Evolutionary conservation across 1,140 invertebrate genomes (phyloP).

Genomic region (Trichonephila inaurata): DNA sequence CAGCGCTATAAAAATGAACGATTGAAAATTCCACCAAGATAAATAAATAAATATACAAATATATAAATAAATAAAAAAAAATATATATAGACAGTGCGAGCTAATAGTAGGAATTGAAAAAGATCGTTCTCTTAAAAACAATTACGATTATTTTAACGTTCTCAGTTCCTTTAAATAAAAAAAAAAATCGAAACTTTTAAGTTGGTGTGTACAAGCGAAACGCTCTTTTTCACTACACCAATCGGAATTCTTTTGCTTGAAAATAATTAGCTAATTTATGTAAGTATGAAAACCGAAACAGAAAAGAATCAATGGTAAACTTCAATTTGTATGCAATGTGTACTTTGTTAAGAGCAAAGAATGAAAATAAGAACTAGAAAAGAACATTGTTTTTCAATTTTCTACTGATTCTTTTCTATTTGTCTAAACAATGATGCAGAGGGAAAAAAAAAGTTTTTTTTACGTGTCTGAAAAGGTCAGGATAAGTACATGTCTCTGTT

Average conservation of each 20-base stretch:
- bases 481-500: background rate
- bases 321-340: background rate
- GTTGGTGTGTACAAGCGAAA: too few relatives aligned
- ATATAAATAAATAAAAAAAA: too few relatives aligned
- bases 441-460: background rate
- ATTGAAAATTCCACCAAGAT: too few relatives aligned
- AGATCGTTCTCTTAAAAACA: too few relatives aligned
- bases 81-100: too few relatives aligned
- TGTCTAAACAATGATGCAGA: background rate
- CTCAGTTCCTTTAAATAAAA: too few relatives aligned
- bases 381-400: background rate
- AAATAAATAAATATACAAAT: too few relatives aligned
- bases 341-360: background rate
- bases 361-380: background rate
- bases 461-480: background rate
- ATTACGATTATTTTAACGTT: too few relatives aligned
- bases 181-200: too few relatives aligned
- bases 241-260: background rate
- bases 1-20: too few relatives aligned
- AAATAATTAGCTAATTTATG: background rate
- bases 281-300: background rate
- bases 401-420: background rate
- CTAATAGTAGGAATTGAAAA: too few relatives aligned
- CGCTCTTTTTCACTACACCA: background rate
- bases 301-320: background rate